Evolutionary conservation across 2,113 vertebrate genomes (phyloP), one percentile per base, ranked within the genome.

Genomic region (Balaeniceps rex): DNA sequence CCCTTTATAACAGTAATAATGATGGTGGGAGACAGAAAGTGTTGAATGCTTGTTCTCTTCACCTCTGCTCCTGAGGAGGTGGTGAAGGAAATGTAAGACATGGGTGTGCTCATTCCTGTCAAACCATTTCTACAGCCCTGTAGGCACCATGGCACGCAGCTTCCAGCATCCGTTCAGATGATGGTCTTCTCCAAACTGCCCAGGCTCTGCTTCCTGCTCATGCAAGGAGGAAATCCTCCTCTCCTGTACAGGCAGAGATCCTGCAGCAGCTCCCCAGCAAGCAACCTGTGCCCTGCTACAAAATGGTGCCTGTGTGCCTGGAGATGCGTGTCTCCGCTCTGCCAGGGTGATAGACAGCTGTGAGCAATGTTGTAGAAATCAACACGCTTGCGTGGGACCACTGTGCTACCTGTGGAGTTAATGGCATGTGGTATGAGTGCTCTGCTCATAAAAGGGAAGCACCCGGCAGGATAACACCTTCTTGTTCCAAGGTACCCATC

Each of bases 271-370:
- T 88, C 7, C 21, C 34, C 46, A 66, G 38, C 24, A 36, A 51
- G 40, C 40, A 82, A 3, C 44, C 31, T 60, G 29, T 11, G 19
- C 23, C 26, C 52, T 76, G 63, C 36, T 55, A 28, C 40, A 33
- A 24, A 79, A n/a, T 7, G 15, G 14, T 66, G 46, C 51, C 33
- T 19, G 10, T 14, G 46, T 38, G 52, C 47, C 49, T 42, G 14
- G 34, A 60, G 49, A 28, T 1, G 2, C 0, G 8, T n/a, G 18
- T 26, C 12, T 38, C 24, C 1, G 2, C 64, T 36, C 31, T 76
- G 6, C 24, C 38, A 54, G 24, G 10, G 29, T 31, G 68, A 70
- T 6, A 36, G 34, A 5, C 24, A 26, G 31, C 49, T 75, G 47
- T 1, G 5, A 78, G 29, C 22, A 57, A 33, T 8, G 14, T 7